These are phyloP conservation scores for Stenchaetothrips biformis DNA, from an alignment of 2,888 invertebrate species.

Conservation along the genomic window DNA sequence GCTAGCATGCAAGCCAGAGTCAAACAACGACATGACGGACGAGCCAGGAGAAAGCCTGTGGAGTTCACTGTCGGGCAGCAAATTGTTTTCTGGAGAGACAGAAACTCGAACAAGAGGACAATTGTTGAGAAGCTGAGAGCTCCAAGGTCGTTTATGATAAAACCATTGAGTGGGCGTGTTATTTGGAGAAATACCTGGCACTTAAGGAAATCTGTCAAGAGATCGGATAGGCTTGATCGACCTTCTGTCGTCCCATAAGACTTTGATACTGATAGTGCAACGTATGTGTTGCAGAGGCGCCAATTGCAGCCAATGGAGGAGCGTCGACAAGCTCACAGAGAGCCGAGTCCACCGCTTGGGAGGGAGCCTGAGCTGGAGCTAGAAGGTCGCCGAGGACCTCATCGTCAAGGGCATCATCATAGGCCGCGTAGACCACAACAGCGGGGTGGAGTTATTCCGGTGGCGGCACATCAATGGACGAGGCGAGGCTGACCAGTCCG, in stretches of 20 bases:
- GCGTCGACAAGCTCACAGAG: background rate
- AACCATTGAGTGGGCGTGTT: background rate
- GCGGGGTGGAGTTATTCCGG: background rate
- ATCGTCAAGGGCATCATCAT: background rate
- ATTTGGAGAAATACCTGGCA: background rate
- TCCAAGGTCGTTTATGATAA: background rate
- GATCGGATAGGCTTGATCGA: background rate
- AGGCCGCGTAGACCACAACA: background rate
- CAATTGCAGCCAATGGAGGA: too few relatives aligned
- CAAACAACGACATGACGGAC: background rate
- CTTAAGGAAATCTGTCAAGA: background rate
- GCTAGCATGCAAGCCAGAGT: background rate
- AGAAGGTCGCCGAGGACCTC: background rate
- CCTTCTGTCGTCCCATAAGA: background rate
- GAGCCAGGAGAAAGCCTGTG: background rate
- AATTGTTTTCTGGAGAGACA: background rate
- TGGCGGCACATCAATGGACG: too few relatives aligned
- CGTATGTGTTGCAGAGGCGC: background rate
- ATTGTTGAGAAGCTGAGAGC: background rate
- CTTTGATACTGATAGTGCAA: background rate
- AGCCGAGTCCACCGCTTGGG: background rate
- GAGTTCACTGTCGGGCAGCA: background rate
- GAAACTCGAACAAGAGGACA: background rate
- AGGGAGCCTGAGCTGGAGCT: background rate
- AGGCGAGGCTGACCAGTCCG: too few relatives aligned